These are phyloP conservation scores for Tiliqua scincoides DNA, from an alignment of 2,113 vertebrate species.

Conservation along the genomic window DNA sequence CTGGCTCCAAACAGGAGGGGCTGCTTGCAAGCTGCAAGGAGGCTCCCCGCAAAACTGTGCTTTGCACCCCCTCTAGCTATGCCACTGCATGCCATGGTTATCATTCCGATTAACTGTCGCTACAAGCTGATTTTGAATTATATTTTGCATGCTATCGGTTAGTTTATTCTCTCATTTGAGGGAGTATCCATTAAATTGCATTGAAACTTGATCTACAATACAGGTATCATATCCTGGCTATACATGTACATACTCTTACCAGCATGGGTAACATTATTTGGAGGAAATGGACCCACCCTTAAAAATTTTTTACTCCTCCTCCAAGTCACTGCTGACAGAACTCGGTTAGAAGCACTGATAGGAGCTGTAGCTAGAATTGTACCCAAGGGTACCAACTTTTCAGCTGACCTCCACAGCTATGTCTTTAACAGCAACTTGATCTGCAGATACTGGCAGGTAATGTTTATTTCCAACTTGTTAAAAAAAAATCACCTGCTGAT, in stretches of 20 bases:
- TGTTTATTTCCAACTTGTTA: neutral
- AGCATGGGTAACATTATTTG: neutral
- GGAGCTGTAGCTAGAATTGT: neutral
- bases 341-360: neutral
- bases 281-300: neutral
- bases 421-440: neutral
- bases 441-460: neutral
- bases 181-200: conserved; percentile 3
- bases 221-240: neutral
- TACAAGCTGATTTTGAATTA: neutral
- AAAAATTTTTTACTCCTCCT: neutral
- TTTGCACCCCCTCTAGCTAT: too few species aligned
- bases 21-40: too few species aligned
- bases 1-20: too few species aligned
- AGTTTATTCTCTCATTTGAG: conserved; percentile 48
- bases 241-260: neutral
- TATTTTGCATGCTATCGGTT: neutral
- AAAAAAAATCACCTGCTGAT: neutral
- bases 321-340: neutral
- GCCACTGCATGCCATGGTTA: neutral
- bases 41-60: too few species aligned
- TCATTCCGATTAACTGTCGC: conserved; percentile 1
- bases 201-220: neutral
- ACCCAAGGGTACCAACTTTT: neutral
- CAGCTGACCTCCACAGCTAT: neutral